Base-by-base conservation (phyloP, 2,113 vertebrate species). In the Cryptotis parvus region DNA sequence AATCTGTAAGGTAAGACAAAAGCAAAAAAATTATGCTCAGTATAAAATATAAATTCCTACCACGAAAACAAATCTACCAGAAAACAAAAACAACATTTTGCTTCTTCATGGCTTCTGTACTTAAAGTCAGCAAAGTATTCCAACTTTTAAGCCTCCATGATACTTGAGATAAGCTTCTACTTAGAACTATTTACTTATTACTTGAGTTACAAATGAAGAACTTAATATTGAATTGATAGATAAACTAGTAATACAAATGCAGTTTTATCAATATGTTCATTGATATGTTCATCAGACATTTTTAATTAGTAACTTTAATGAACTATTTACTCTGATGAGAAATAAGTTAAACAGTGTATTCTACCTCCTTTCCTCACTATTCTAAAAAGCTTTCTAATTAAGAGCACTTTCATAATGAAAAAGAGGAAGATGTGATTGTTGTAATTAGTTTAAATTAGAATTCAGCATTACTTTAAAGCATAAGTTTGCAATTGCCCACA, bases 351-450 rank as follows among this genome's bases (percentile, higher is more conserved):
- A 52, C 18, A 4, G 20, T 58, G 82, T 94, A 52, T 77, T 85
- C 84, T 92, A 94, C 84, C 82, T 93, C 1, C 76, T 61, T 89
- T 76, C 49, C 37, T 87, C 77, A 35, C 52, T 92, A 65, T 87
- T 89, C 69, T 43, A 61, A 61, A 93, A 96, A 87, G 91, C 84
- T 95, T 95, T 95, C 55, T 84, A 94, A 93, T 91, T 92, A 95
- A 77, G 75, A 90, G n/a, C 73, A 83, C 84, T 75, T 94, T 39
- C 55, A 55, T 93, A 93, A 94, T 61, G 18, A 37, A 20, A 94
- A 90, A 55, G 12, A 88, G 4, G 74, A 77, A 89, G 22, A 89
- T 55, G 81, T 75, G 8, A 26, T n/a, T 72, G 7, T 81, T 61
- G 81, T 83, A 79, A 81, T 91, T 26, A 70, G 0, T 72, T 92